These are phyloP conservation scores for Pardalotus punctatus DNA, from an alignment of 2,113 vertebrate species.

Conservation along the genomic window DNA sequence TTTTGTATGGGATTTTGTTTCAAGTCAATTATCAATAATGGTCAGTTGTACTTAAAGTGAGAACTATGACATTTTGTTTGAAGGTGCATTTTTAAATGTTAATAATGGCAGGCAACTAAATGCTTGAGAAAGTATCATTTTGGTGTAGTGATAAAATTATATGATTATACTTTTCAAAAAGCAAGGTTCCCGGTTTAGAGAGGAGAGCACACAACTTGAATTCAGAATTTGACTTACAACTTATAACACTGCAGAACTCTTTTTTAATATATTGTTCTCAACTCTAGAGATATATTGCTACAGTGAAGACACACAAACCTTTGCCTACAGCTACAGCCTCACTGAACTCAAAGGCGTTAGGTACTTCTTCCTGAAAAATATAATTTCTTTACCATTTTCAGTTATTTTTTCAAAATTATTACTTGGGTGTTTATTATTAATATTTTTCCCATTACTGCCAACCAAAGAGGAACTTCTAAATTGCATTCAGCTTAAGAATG, in stretches of 20 bases:
- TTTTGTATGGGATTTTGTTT: neutral
- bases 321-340: neutral
- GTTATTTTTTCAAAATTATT: neutral
- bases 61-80: neutral
- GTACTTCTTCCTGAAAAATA: neutral
- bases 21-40: neutral
- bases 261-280: neutral
- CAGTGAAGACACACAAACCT: neutral
- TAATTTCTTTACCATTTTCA: neutral
- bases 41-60: neutral
- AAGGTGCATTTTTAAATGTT: neutral
- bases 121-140: neutral
- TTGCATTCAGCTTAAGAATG: neutral
- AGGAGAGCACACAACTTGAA: neutral
- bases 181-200: neutral
- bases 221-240: neutral
- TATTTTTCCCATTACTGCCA: neutral
- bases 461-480: neutral
- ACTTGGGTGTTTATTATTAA: neutral
- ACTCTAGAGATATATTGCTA: neutral
- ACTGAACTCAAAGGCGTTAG: neutral
- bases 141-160: neutral
- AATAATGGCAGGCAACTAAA: neutral
- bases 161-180: neutral
- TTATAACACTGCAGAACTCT: neutral